A percentile compares a stretch with the other conserved stretches of the same genome.
Evolutionary conservation across 1,140 invertebrate species (phyloP).

Genomic region (Chlorops oryzae): DNA sequence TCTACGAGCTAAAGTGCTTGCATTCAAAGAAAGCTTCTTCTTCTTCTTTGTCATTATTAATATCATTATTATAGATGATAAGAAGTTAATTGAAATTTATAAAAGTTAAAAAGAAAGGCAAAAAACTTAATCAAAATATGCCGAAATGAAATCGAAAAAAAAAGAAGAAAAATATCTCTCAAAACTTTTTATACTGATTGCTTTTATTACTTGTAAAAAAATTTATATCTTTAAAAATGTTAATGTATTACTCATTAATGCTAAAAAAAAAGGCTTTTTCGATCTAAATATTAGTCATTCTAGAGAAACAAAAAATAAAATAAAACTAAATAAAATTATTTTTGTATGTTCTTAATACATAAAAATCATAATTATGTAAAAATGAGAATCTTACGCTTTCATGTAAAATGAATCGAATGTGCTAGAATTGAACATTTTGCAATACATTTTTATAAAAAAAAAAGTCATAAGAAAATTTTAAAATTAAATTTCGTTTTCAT

Average conservation of each 20-base stretch:
- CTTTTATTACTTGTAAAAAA: slow-evolving; percentile 5
- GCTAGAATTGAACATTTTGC: slow-evolving; percentile 4
- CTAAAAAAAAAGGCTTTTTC: not conserved
- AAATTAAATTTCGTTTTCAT: slow-evolving; percentile 1
- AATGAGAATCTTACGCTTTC: no score
- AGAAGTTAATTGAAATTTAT: no score
- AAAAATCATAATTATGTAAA: no score
- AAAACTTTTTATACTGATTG: not conserved
- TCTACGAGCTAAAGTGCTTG: no score
- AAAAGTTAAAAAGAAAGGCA: no score
- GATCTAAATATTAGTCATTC: not conserved
- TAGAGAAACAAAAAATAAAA: not conserved
- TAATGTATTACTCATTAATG: not conserved
- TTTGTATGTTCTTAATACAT: slow-evolving; percentile 1
- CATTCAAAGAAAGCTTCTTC: no score
- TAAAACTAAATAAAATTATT: not conserved
- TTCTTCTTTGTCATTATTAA: no score
- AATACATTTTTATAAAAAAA: slow-evolving; percentile 4
- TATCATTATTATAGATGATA: no score
- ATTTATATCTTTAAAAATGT: not conserved
- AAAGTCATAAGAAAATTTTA: not conserved
- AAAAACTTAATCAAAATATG: no score
- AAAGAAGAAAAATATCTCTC: slow-evolving; percentile 9
- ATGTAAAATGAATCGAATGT: slow-evolving; percentile 10
- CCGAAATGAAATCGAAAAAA: slow-evolving; percentile 3